These are phyloP conservation scores for Chaitophorus viminalis DNA, from an alignment of 2,888 invertebrate genomes.

Conservation along the genomic window DNA sequence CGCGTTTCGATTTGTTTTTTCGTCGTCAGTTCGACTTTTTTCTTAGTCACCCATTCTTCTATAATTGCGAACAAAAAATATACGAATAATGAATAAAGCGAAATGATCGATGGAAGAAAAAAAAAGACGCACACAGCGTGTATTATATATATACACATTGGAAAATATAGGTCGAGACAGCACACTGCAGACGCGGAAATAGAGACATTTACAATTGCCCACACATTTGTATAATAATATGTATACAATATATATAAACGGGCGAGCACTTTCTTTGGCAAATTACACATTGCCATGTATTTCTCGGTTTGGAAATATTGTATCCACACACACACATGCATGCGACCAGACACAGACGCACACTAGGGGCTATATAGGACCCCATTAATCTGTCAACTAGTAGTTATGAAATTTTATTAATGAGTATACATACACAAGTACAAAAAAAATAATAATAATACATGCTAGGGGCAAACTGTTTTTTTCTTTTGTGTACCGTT, in stretches of 20 bases:
- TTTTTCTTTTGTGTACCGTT: slow-evolving; percentile 23
- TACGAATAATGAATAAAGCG: background rate
- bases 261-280: slow-evolving; percentile 50
- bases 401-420: slow-evolving; percentile 59
- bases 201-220: slow-evolving; percentile 61
- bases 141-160: background rate
- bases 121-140: background rate
- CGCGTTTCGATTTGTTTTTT: slow-evolving; percentile 91
- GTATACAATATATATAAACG: background rate
- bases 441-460: slow-evolving; percentile 2
- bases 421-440: background rate
- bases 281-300: slow-evolving; percentile 30
- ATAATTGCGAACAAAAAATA: slow-evolving; percentile 67
- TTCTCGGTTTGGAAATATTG: slow-evolving; percentile 48
- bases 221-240: slow-evolving; percentile 42
- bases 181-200: slow-evolving; percentile 39
- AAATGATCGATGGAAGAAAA: slow-evolving; percentile 63
- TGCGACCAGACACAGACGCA: background rate
- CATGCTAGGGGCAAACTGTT: slow-evolving; percentile 22
- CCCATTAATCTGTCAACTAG: slow-evolving; percentile 51
- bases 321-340: slow-evolving; percentile 11
- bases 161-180: slow-evolving; percentile 32
- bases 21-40: slow-evolving; percentile 88
- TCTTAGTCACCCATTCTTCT: slow-evolving; percentile 94
- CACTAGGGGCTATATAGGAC: background rate